phyloP scores from a whole-genome alignment of 2,888 invertebrate species.

The Euproctis similis region DNA sequence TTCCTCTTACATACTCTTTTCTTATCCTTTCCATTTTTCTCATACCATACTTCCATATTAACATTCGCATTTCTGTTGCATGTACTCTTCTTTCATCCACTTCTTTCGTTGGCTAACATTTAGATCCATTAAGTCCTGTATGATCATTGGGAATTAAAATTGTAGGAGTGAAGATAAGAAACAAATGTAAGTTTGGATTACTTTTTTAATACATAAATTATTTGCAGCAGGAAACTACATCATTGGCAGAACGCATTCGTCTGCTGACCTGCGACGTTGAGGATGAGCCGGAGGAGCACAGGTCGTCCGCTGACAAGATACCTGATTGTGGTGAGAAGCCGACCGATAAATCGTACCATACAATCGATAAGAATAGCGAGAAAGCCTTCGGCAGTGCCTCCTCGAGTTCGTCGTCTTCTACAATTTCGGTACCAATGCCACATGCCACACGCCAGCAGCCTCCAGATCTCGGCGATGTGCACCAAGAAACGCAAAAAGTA shows the following conservation, averaged over 20 bases:
- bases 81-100: too few species aligned
- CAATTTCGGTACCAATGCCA: constrained; percentile 47
- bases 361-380: constrained; percentile 75
- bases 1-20: too few species aligned
- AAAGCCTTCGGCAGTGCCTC: constrained; percentile 74
- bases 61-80: too few species aligned
- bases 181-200: too few species aligned
- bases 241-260: constrained; percentile 89
- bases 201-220: constrained; percentile 1
- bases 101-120: too few species aligned
- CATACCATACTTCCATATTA: too few species aligned
- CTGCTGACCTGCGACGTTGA: constrained; percentile 91
- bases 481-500: constrained; percentile 61
- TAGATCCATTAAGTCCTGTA: too few species aligned
- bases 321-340: constrained; percentile 71
- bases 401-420: constrained; percentile 63
- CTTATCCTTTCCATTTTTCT: too few species aligned
- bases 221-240: constrained; percentile 79
- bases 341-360: constrained; percentile 61
- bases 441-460: constrained; percentile 51
- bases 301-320: constrained; percentile 80
- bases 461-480: constrained; percentile 59
- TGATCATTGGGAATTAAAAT: too few species aligned
- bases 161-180: too few species aligned
- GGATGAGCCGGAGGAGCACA: constrained; percentile 75